phyloP scores from a whole-genome alignment of 2,797 vertebrate species.

The Iguana delicatissima region DNA sequence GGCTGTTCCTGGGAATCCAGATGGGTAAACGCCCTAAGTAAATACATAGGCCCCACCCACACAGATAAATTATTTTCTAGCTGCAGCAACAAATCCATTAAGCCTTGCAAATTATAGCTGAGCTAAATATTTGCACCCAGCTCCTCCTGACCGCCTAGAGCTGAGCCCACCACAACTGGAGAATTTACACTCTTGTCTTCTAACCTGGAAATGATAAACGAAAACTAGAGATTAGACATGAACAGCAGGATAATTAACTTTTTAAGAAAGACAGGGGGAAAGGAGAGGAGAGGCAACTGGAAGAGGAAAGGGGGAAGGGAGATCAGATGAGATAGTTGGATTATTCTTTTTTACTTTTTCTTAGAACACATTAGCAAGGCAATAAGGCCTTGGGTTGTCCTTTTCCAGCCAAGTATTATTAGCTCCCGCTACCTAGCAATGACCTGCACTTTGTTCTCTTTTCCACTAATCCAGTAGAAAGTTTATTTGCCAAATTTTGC shows the following conservation, averaged over 20 bases:
- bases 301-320: not conserved
- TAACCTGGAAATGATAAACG: no score
- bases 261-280: not conserved
- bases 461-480: not conserved
- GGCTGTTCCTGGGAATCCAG: no score
- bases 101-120: no score
- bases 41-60: no score
- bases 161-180: no score
- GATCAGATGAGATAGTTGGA: not conserved
- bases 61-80: no score
- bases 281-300: not conserved
- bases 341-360: constrained; percentile 49
- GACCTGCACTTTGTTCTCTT: not conserved
- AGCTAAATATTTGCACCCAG: no score
- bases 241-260: not conserved
- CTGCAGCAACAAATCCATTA: no score
- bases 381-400: not conserved
- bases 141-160: no score
- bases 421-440: not conserved
- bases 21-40: no score
- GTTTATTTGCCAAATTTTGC: constrained; percentile 55
- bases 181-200: no score
- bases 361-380: constrained; percentile 4
- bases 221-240: not conserved
- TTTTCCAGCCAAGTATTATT: constrained; percentile 16